Evolutionary conservation across 1,140 invertebrate species (phyloP).

Genomic region (Tyrophagus putrescentiae): DNA sequence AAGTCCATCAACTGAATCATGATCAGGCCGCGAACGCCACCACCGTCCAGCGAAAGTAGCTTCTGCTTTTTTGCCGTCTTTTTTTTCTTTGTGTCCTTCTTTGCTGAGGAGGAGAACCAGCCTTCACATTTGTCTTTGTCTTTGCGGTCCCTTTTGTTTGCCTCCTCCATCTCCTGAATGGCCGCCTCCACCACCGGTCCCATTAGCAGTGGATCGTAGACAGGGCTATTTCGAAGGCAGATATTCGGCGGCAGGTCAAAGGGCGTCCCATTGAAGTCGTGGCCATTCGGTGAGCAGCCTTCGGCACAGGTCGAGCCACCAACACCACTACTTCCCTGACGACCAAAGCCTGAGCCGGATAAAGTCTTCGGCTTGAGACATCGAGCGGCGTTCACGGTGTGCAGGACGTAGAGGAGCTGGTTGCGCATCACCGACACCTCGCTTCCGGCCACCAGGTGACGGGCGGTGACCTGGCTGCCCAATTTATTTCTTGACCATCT

Average conservation of each 20-base stretch:
- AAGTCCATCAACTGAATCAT: slow-evolving; percentile 68
- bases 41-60: slow-evolving; percentile 43
- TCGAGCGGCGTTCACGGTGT: slow-evolving; percentile 21
- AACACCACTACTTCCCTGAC: too few species aligned
- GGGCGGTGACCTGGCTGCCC: too few species aligned
- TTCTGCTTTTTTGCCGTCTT: too few species aligned
- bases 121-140: too few species aligned
- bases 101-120: too few species aligned
- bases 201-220: slow-evolving; percentile 29
- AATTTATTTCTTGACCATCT: too few species aligned
- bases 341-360: too few species aligned
- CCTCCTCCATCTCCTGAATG: slow-evolving; percentile 4
- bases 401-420: slow-evolving; percentile 22
- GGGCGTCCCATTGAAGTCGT: slow-evolving; percentile 37
- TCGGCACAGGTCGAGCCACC: too few species aligned
- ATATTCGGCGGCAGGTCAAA: slow-evolving; percentile 27
- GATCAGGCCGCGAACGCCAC: slow-evolving; percentile 78
- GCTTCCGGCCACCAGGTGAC: too few species aligned
- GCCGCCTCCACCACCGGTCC: slow-evolving; percentile 20
- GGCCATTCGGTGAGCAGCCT: slow-evolving; percentile 29
- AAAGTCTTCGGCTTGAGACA: too few species aligned
- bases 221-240: slow-evolving; percentile 22
- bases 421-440: slow-evolving; percentile 55
- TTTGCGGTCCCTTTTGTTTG: slow-evolving; percentile 5
- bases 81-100: too few species aligned